A percentile compares a stretch with the other conserved stretches of the same genome.
phyloP scores from a whole-genome alignment of 2,113 vertebrate species.

The Emydura subglobosa region DNA sequence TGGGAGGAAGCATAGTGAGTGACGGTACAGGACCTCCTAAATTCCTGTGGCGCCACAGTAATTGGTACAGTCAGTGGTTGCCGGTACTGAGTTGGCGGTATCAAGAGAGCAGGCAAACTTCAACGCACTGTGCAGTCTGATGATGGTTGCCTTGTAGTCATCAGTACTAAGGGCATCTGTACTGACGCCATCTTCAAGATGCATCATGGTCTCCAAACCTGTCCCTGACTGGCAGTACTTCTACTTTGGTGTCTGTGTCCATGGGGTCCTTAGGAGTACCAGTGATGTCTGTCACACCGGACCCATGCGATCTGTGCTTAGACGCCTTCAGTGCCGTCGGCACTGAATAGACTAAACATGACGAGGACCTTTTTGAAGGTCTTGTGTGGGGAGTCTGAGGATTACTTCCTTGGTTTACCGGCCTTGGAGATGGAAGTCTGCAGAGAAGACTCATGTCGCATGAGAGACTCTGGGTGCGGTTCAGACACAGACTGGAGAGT shows the following conservation, averaged over 20 bases:
- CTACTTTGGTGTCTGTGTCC: neutral
- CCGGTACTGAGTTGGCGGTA: neutral
- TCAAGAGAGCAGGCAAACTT: neutral
- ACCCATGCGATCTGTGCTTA: neutral
- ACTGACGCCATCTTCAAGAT: neutral
- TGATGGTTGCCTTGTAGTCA: neutral
- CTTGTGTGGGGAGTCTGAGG: neutral
- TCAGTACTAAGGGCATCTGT: neutral
- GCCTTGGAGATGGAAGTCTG: neutral
- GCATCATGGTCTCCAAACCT: neutral
- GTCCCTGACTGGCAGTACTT: neutral
- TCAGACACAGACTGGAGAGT: neutral
- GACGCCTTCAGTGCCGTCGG: neutral
- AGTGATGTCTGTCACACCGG: no score
- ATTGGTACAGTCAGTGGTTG: neutral
- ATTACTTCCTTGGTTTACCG: neutral
- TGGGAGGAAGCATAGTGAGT: no score
- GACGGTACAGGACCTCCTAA: neutral
- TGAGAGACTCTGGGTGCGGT: neutral
- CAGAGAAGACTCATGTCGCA: neutral
- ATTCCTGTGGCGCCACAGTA: neutral
- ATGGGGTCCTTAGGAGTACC: no score
- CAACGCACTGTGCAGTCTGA: fast-evolving
- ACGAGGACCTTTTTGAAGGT: neutral
- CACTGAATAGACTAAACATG: neutral